Base-by-base conservation (phyloP, 2,888 invertebrate genomes). In the Apodemia mormo region DNA sequence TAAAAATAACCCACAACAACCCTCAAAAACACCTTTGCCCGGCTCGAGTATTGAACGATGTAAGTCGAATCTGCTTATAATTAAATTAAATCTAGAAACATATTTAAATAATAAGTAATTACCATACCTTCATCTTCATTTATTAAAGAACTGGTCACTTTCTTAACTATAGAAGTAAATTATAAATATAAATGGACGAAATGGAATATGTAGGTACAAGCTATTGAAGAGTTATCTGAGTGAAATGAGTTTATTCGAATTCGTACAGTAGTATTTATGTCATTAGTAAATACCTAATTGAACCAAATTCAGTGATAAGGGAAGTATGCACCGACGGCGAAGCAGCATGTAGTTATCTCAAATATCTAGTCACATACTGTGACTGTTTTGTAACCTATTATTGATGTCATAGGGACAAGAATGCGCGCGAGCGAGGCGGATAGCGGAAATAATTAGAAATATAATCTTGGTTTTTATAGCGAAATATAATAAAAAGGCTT, bases 341-440 rank as follows among this genome's bases (percentile, higher is more conserved):
- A 70, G 30, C 73, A 75, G 71, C 69, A 52, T 71, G 76, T 45
- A 72, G 65, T 70, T 76, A 76, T 75, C 75, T 72, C 40, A 66
- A 68, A 5, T 68, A 70, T 72, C 66, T 69, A 65, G 30, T 14
- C 61, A 33, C 61, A 61, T 61, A 61, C 33, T 33, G 61, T 61
- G 14, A 61, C 29, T 33, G 14, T 33, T 61, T 61, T 61, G 56
- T 56, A 54, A 22, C 12, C n/a, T 6, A 12, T 56, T 6, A 29
- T 61, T 61, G 58, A 33, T 12, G 30, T 5, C 22, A 14, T 45
- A 12, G 58, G 33, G 29, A 6, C 1, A 33, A 61, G 33, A 61
- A 14, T 12, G 58, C 12, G 58, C 58, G 14, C 5, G 2, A 49
- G 49, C 14, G 49, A 9, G 5, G 14, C 14, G 49, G 5, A 6